Evolutionary conservation across 1,140 invertebrate genomes (phyloP), one percentile per base, ranked within the genome.

Genomic region (Nephila pilipes): DNA sequence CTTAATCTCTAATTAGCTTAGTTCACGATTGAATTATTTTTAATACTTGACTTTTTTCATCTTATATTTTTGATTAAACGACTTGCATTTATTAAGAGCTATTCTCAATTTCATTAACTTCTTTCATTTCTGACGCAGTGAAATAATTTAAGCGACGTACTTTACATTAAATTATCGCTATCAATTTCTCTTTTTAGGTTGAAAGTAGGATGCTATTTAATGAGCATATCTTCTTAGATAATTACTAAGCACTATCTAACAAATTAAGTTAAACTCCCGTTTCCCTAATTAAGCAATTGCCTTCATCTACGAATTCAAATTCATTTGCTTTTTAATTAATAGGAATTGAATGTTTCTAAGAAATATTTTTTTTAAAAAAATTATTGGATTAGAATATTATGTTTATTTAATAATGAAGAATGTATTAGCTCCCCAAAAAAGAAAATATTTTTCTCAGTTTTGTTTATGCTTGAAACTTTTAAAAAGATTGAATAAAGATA

Each of bases 131-230:
- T 65, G 12, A 75, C 14, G 60, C 14, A 32, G 29, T 36, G 12
- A 75, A 75, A 32, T 75, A 75, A 75, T 75, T 75, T 36, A 75
- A 75, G 25, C 60, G 14, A 75, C 29, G 16, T 14, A 36, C 32
- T 75, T 75, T 36, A 75, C 29, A 36, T 75, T 75, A 75, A 75
- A 75, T 75, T 75, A 36, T 75, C 29, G 69, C 69, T 36, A 32
- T 36, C 69, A 29, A 36, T 36, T 6, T 29, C 18, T 32, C 69
- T 36, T 75, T 75, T 75, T 20, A 36, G 18, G 29, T 32, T 16
- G 12, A 36, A 75, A 75, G 18, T 14, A 20, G 3, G 14, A 32
- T 32, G 18, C 36, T 29, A 75, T 32, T 75, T 75, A 75, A 75
- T 18, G 69, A 75, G 29, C 29, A 32, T 32, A 75, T 32, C 36